Conservation (phyloP, 2,888 invertebrate species). For the Dexiosoma caninum region DNA sequence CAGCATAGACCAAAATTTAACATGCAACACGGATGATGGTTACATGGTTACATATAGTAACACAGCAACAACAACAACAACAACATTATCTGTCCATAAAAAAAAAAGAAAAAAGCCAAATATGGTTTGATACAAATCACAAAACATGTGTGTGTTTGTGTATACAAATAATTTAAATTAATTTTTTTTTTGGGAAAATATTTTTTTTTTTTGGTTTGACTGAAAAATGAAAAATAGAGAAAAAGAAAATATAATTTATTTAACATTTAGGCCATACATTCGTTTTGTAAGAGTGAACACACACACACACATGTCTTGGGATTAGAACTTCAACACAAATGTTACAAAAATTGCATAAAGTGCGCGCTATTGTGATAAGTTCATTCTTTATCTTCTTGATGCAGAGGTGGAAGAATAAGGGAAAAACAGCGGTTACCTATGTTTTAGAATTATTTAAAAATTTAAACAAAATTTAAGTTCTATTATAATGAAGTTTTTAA, state of each 20-base stretch:
- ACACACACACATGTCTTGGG: not conserved
- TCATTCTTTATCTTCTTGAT: too few species aligned
- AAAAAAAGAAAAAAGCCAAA: not conserved
- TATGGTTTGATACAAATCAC: conserved; percentile 28
- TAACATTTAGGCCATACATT: conserved; percentile 36
- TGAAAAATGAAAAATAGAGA: not conserved
- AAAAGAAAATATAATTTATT: conserved; percentile 8
- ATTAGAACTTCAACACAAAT: too few species aligned
- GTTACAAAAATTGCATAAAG: not conserved
- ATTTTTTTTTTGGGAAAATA: conserved; percentile 6
- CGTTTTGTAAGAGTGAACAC: not conserved
- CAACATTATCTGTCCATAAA: too few species aligned
- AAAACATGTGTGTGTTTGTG: conserved; percentile 35
- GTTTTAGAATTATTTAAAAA: too few species aligned
- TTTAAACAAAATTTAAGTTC: too few species aligned
- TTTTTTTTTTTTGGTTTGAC: conserved; percentile 3
- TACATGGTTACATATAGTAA: not conserved
- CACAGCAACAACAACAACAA: conserved; percentile 2
- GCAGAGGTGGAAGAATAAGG: too few species aligned
- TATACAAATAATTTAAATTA: conserved; percentile 24
- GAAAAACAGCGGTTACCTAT: too few species aligned
- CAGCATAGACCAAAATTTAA: not conserved
- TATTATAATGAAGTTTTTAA: too few species aligned
- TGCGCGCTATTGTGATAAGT: not conserved
- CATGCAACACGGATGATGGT: too few species aligned